Conservation (phyloP, 1,140 invertebrate genomes). For the Caenorhabditis inopinata region DNA sequence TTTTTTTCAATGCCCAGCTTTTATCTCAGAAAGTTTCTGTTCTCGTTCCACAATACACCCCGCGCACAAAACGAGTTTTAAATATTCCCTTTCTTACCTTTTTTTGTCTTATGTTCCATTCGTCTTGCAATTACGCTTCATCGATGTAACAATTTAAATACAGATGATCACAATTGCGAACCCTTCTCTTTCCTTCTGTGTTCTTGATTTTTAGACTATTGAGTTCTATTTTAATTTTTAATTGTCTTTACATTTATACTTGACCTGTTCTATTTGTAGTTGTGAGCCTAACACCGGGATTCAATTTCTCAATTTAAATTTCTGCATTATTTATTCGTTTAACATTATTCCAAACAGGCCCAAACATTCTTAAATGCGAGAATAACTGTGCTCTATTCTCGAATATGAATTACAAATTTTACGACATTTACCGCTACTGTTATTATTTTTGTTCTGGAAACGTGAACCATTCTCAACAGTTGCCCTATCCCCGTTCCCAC, state of each 20-base stretch:
- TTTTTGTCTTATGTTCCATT: constrained; percentile 4
- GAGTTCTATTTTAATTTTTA: not conserved
- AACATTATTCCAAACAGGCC: not conserved
- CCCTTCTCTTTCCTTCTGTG: constrained; percentile 22
- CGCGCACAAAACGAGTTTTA: constrained; percentile 17
- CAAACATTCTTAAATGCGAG: not conserved
- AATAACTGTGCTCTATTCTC: not conserved
- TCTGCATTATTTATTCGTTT: not conserved
- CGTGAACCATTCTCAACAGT: not conserved
- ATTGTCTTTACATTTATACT: not conserved
- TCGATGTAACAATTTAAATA: not conserved
- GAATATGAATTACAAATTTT: constrained; percentile 3
- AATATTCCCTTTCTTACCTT: not conserved
- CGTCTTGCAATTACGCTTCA: not conserved
- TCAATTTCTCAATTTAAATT: not conserved
- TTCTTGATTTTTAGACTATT: constrained; percentile 1
- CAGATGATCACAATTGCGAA: not conserved
- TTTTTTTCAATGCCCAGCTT: not conserved
- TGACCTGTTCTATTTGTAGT: constrained; percentile 22
- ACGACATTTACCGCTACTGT: no score
- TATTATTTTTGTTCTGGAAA: not conserved
- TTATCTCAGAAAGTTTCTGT: not conserved
- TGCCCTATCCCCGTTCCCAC: not conserved
- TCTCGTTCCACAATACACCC: constrained; percentile 15
- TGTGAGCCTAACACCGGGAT: constrained; percentile 20